phyloP scores from a whole-genome alignment of 2,797 vertebrate genomes.

The Phalanger gymnotis region DNA sequence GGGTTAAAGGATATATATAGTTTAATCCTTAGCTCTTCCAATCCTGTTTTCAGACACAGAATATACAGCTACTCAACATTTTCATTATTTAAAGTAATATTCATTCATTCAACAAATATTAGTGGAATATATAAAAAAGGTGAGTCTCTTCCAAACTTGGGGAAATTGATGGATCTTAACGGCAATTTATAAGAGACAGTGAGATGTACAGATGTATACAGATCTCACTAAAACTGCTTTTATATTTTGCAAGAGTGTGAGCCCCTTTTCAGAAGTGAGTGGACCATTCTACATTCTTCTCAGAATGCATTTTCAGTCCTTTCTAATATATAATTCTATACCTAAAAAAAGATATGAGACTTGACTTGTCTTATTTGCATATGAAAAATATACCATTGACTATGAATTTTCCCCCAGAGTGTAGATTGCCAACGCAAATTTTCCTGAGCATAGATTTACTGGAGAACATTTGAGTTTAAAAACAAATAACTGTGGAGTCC shows the following conservation, averaged over 20 bases:
- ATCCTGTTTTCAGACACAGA: background rate
- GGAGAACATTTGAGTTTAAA: background rate
- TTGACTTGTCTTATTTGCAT: background rate
- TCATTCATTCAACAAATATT: background rate
- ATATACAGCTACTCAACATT: background rate
- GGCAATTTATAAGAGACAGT: background rate
- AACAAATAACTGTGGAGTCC: background rate
- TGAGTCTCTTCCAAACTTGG: background rate
- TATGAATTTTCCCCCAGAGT: background rate
- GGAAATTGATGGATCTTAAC: background rate
- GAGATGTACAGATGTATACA: background rate
- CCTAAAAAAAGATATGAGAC: background rate
- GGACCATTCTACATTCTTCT: background rate
- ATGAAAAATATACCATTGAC: background rate
- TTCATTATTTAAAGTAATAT: background rate
- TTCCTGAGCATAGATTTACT: background rate
- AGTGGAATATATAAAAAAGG: background rate
- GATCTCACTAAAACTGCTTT: background rate
- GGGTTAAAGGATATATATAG: background rate
- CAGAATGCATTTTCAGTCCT: background rate
- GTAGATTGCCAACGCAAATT: background rate
- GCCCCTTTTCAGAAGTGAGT: background rate
- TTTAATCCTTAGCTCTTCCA: background rate
- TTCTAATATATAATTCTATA: background rate
- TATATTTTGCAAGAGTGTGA: background rate